Conservation (phyloP, 2,113 vertebrate genomes). For the Lepisosteus osseus region DNA sequence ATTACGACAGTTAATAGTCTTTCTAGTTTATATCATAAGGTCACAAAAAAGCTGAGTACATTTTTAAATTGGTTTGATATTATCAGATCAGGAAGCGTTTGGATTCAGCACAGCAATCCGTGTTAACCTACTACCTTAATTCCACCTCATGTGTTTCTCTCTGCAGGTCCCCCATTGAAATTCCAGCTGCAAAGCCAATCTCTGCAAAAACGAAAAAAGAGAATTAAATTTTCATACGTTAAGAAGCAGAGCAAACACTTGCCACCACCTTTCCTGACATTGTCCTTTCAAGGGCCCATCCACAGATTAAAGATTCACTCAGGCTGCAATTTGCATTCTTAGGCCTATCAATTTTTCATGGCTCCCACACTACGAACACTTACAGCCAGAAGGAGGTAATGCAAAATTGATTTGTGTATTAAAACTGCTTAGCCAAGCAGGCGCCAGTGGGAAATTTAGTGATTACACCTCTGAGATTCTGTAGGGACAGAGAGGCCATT, state of each 20-base stretch:
- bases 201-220: constrained; percentile 7
- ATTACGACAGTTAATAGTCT: constrained; percentile 7
- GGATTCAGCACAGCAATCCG: background rate
- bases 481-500: constrained; percentile 34
- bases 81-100: constrained; percentile 6
- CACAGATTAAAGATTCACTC: constrained; percentile 69
- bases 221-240: constrained; percentile 51
- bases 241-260: constrained; percentile 53
- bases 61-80: background rate
- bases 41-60: background rate
- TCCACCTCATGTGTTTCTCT: constrained; percentile 18
- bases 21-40: no score
- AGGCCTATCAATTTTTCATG: constrained; percentile 85
- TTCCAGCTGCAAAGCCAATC: constrained; percentile 26
- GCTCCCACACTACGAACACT: constrained; percentile 72
- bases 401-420: constrained; percentile 89
- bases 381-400: constrained; percentile 81
- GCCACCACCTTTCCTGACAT: constrained; percentile 59
- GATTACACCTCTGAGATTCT: constrained; percentile 66
- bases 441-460: constrained; percentile 70
- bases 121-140: constrained; percentile 24
- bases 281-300: constrained; percentile 56
- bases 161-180: constrained; percentile 23
- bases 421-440: constrained; percentile 82
- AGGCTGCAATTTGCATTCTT: constrained; percentile 76